These are phyloP conservation scores for Dioctria linearis DNA, from an alignment of 2,888 invertebrate species.

Conservation along the genomic window DNA sequence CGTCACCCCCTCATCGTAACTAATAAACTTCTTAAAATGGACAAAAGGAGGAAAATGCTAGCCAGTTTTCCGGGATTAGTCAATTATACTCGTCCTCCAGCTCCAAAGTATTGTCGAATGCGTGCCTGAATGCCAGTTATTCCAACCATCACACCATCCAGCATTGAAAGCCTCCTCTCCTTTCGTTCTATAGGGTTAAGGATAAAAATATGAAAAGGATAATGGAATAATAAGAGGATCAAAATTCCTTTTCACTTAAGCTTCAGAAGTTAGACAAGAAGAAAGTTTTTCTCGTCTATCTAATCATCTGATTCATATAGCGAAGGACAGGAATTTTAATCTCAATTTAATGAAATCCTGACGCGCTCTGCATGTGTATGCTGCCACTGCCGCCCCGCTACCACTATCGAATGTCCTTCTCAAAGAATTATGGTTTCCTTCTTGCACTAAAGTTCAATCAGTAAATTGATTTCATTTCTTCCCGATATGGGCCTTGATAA, in stretches of 20 bases:
- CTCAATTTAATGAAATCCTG: slow-evolving; percentile 55
- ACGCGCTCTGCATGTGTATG: neutral
- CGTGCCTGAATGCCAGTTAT: slow-evolving; percentile 54
- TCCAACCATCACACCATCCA: slow-evolving; percentile 1
- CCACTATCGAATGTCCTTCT: slow-evolving; percentile 22
- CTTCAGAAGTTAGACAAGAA: neutral
- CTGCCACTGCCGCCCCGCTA: neutral
- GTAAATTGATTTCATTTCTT: slow-evolving; percentile 49
- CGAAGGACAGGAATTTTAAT: slow-evolving; percentile 54
- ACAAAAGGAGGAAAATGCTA: slow-evolving; percentile 40
- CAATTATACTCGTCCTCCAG: slow-evolving; percentile 33
- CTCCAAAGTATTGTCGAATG: slow-evolving; percentile 16
- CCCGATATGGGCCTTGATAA: neutral
- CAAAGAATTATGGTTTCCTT: neutral
- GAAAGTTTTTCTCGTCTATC: slow-evolving; percentile 24
- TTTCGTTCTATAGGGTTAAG: slow-evolving; percentile 54
- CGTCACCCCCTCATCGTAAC: slow-evolving; percentile 17
- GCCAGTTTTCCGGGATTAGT: slow-evolving; percentile 55
- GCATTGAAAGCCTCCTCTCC: neutral
- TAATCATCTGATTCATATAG: slow-evolving; percentile 50
- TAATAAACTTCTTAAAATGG: slow-evolving; percentile 47
- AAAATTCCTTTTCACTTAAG: slow-evolving; percentile 58
- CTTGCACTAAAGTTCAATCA: slow-evolving; percentile 43
- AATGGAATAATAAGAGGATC: slow-evolving; percentile 62
- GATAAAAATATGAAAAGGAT: slow-evolving; percentile 58